phyloP scores from a whole-genome alignment of 2,888 invertebrate species.

The Nephrotoma flavescens region DNA sequence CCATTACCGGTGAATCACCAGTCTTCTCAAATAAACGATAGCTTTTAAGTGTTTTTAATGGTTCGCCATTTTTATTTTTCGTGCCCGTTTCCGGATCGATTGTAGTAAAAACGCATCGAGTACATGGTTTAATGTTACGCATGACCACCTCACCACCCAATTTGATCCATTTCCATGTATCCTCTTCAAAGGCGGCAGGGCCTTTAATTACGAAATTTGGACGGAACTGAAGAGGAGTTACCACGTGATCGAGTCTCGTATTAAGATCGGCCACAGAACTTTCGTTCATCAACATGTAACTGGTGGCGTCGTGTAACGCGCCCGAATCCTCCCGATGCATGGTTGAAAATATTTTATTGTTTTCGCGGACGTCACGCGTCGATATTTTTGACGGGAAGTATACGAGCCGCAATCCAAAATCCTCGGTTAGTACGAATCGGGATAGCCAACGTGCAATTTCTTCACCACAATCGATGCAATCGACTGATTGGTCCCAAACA shows the following conservation, averaged over 20 bases:
- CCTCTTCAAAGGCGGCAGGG: constrained; percentile 43
- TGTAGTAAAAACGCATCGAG: constrained; percentile 49
- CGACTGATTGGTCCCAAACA: constrained; percentile 42
- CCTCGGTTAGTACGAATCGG: constrained; percentile 35
- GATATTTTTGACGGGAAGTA: constrained; percentile 37
- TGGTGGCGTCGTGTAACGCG: constrained; percentile 45
- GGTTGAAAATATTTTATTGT: constrained; percentile 21
- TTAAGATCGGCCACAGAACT: constrained; percentile 50
- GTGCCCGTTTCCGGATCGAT: constrained; percentile 51
- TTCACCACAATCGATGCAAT: constrained; percentile 56
- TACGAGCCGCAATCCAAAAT: constrained; percentile 37
- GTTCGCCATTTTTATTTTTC: constrained; percentile 41
- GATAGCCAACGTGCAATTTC: constrained; percentile 56
- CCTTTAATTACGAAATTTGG: constrained; percentile 52
- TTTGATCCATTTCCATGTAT: constrained; percentile 49
- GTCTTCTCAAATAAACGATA: constrained; percentile 32
- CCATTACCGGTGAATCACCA: constrained; percentile 33
- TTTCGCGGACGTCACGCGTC: constrained; percentile 22
- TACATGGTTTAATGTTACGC: constrained; percentile 48
- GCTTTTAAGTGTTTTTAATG: constrained; percentile 46
- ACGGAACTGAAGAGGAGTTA: constrained; percentile 41
- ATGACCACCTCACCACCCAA: constrained; percentile 46
- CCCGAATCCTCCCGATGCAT: constrained; percentile 24
- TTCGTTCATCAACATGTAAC: constrained; percentile 47
- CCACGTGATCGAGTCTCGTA: constrained; percentile 35